Evolutionary conservation across 2,888 invertebrate genomes (phyloP), one percentile per base, ranked within the genome.

Genomic region (Drosophila formosana): DNA sequence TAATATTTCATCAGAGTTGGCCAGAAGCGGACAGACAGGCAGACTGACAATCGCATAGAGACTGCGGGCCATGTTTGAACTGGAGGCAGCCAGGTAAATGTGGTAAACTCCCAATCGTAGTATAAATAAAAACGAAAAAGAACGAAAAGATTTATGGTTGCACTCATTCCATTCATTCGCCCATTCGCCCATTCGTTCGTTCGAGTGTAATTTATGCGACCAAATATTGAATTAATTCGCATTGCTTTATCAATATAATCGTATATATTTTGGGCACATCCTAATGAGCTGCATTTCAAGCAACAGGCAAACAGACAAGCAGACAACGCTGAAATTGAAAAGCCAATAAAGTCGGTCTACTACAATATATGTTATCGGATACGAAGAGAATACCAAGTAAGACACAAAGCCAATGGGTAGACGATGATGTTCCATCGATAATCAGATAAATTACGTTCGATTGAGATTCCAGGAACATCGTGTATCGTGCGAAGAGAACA

Each of bases 1-100:
- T 79, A 85, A 87, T 85, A 85, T 85, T 84, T 85, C 80, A 87
- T 84, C 75, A 72, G 51, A 65, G 75, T 67, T 76, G 52, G 64
- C 68, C 69, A 53, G 52, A 57, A 25, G 47, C 11, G 23, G 25
- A 52, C 52, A 26, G 18, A 37, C 11, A 68, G 32, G 41, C 41
- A 60, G 56, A 45, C 46, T 55, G 26, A 13, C 13, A 41, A 13
- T n/a, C n/a, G 11, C 11, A 34, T 11, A 39, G 39, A n/a, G 13
- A 30, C 30, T 0, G 30, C 30, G 5, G 6, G 1, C 45, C 30
- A 50, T 23, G 34, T 45, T 18, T 37, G 18, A 30, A 8, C 7
- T 30, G 30, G 18, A 23, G 18, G 11, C 8, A 39, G 23, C 32
- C 71, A 82, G 79, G 76, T 82, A 41, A 67, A 64, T 57, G 47